Conservation (phyloP, 92 coral and sea anemone genomes). For the Heliopora coerulea region DNA sequence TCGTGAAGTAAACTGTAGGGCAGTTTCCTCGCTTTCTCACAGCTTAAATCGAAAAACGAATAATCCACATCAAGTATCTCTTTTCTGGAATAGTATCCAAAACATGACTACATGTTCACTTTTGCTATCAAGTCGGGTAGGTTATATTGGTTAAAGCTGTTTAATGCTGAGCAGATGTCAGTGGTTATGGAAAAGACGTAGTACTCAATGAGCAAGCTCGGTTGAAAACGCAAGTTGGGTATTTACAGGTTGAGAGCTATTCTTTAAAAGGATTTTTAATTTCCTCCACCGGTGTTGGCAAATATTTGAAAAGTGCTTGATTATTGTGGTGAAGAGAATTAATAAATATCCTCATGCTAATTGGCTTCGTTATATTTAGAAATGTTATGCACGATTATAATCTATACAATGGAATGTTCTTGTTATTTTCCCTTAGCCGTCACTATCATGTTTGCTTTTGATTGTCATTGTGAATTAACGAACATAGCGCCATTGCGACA, state of each 20-base stretch:
- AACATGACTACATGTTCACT: not conserved
- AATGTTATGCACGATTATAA: constrained; percentile 41
- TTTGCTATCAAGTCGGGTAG: constrained; percentile 33
- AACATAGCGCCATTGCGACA: not conserved
- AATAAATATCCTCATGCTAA: constrained; percentile 46
- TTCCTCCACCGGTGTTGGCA: constrained; percentile 33
- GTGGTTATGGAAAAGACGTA: constrained; percentile 35
- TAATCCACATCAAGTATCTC: not conserved
- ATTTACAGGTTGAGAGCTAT: constrained; percentile 14
- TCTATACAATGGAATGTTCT: constrained; percentile 44
- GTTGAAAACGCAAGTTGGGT: constrained; percentile 12
- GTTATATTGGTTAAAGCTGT: constrained; percentile 33
- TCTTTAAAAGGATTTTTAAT: constrained; percentile 22
- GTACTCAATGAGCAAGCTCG: not conserved
- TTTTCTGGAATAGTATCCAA: not conserved
- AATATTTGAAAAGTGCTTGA: constrained; percentile 48
- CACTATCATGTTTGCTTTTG: not conserved
- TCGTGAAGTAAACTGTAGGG: constrained; percentile 26
- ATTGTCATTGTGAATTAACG: not conserved
- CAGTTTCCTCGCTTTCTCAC: not conserved
- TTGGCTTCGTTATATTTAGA: constrained; percentile 45
- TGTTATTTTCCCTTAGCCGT: constrained; percentile 7
- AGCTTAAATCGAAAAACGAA: not conserved
- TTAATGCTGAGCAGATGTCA: constrained; percentile 43
- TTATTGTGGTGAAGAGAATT: constrained; percentile 45